Base-by-base conservation (phyloP, 1,140 invertebrate species). In the Drosophila nigrodunni region DNA sequence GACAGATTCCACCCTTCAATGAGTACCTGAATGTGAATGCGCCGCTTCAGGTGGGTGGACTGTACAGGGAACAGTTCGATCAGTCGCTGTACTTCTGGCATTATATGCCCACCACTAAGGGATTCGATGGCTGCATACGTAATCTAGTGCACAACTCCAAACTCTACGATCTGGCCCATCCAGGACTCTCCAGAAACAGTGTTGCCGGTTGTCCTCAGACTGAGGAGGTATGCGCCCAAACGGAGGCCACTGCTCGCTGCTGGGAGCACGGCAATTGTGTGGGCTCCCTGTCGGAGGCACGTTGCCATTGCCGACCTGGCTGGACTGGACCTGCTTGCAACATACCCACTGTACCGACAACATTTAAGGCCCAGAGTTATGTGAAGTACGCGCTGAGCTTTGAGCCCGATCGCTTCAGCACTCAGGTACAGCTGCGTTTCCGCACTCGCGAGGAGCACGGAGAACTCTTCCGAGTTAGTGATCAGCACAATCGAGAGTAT, bases 21-120 rank as follows among this genome's bases (percentile, higher is more conserved):
- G 97, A 98, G 92, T 99, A 98, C 88, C 94, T 99, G 3, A 99
- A 99, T 93, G 97, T 99, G 0, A 99, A 99, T 93, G 96, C 97
- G 0, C 97, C 98, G 0, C 93, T 99, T 25, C 98, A 99, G 94
- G 94, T 99, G 50, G 98, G 98, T 41, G 98, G 98, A 2, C 93
- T 97, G 2, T 96, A 97, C 85, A 95, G 97, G 13, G 96, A 97
- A 81, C 96, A 96, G 76, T 97, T 97, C 74, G 97, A 98, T 80
- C 96, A 96, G 0, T 95, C 95, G 8, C 95, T 96, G 59, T 98
- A 97, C 90, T 95, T 96, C 76, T 97, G 96, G 96, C 95, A 96
- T 78, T 96, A 96, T 79, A 96, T 97, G 94, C 97, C 97, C 5
- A 95, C 96, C 44, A 96, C 96, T 7, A 97, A 97, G 93, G 96